These are phyloP conservation scores for Leucophenga varia DNA, from an alignment of 1,140 invertebrate species.

Conservation along the genomic window DNA sequence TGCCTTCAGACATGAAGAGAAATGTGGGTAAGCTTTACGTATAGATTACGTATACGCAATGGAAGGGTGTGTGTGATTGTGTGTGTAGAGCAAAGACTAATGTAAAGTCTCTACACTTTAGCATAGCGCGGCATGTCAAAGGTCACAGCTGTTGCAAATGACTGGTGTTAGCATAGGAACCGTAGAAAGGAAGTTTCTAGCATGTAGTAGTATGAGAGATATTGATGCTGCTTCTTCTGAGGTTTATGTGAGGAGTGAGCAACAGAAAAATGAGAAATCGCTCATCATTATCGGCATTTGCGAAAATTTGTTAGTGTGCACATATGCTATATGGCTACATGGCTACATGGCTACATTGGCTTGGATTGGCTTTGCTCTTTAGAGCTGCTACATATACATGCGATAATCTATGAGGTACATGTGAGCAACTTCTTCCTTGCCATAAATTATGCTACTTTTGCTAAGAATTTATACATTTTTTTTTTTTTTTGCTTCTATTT, in stretches of 20 bases:
- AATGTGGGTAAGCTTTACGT: no score
- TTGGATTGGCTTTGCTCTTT: no score
- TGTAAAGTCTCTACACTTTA: no score
- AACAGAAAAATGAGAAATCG: slow-evolving; percentile 43
- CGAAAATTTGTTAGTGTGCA: slow-evolving; percentile 32
- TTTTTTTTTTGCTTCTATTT: slow-evolving; percentile 7
- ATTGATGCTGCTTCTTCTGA: no score
- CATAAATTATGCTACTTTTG: slow-evolving; percentile 47
- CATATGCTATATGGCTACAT: no score
- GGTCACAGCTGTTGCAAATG: slow-evolving; percentile 52
- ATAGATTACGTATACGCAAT: no score
- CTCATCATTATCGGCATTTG: slow-evolving; percentile 51
- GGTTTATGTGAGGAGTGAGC: no score
- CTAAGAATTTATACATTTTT: slow-evolving; percentile 9
- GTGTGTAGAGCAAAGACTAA: slow-evolving; percentile 28
- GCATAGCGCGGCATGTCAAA: slow-evolving; percentile 38
- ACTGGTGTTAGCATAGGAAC: slow-evolving; percentile 37
- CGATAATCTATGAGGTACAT: no score
- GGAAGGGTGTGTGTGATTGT: slow-evolving; percentile 7
- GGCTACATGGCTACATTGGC: no score
- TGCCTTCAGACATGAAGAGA: neutral
- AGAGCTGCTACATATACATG: no score
- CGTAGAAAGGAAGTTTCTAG: neutral
- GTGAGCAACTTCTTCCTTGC: no score
- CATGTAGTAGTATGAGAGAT: neutral